Evolutionary conservation across 2,888 invertebrate genomes (phyloP).

Genomic region (Melanargia galathea): DNA sequence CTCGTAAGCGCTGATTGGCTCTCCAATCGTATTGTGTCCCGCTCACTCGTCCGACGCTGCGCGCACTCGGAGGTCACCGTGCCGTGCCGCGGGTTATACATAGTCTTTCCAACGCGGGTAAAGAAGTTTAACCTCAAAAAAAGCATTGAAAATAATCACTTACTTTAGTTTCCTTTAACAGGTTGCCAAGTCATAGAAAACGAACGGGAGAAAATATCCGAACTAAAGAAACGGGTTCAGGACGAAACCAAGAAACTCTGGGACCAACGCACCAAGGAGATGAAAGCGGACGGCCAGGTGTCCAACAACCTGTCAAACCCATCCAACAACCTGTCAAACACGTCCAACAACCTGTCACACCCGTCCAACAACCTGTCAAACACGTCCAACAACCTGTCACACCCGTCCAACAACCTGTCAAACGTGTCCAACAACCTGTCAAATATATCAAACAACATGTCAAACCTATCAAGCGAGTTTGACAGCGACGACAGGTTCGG

Average conservation of each 20-base stretch:
- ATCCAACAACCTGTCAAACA: constrained; percentile 24
- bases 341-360: constrained; percentile 7
- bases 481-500: constrained; percentile 41
- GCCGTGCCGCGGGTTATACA: too few relatives aligned
- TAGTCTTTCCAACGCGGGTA: too few relatives aligned
- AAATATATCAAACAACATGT: constrained; percentile 13
- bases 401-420: constrained; percentile 33
- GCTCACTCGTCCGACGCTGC: too few relatives aligned
- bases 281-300: constrained; percentile 39
- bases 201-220: constrained; percentile 92
- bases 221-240: constrained; percentile 92
- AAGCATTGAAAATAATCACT: too few relatives aligned
- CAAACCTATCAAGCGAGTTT: constrained; percentile 35
- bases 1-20: too few relatives aligned
- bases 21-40: too few relatives aligned
- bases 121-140: too few relatives aligned
- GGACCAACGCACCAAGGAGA: constrained; percentile 79
- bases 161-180: constrained; percentile 52
- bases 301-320: constrained; percentile 29
- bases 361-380: constrained; percentile 31
- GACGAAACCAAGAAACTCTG: constrained; percentile 95
- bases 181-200: constrained; percentile 96
- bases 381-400: constrained; percentile 22
- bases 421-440: constrained; percentile 22
- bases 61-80: too few relatives aligned